Evolutionary conservation across 2,888 invertebrate species (phyloP).

Genomic region (Ptilodon capucinus): DNA sequence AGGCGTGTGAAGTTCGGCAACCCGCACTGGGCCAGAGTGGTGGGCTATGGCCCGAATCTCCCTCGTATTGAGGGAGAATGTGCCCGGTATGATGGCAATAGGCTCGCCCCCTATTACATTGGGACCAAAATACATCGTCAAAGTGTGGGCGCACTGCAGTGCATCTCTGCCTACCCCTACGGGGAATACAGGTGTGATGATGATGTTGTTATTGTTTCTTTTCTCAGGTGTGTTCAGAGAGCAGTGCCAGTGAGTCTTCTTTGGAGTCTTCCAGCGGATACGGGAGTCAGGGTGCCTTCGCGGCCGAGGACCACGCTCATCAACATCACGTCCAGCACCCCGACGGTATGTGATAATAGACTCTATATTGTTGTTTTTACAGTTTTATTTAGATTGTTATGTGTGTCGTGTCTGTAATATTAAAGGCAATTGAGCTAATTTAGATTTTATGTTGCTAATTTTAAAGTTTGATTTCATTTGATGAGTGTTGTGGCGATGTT

Average conservation of each 20-base stretch:
- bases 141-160: no score
- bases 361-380: conserved; percentile 3
- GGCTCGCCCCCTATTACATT: no score
- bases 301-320: conserved; percentile 77
- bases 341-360: conserved; percentile 67
- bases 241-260: conserved; percentile 88
- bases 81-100: no score
- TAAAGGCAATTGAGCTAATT: conserved; percentile 1
- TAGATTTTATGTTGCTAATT: conserved; percentile 6
- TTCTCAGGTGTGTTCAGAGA: conserved; percentile 75
- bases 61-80: no score
- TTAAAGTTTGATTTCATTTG: not conserved
- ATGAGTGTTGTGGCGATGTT: conserved; percentile 1
- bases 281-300: conserved; percentile 89
- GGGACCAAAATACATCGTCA: no score
- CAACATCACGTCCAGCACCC: conserved; percentile 65
- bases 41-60: no score
- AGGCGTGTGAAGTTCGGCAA: no score
- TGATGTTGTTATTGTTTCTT: conserved; percentile 6
- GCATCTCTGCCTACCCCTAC: no score
- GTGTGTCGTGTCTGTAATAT: not conserved
- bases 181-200: no score
- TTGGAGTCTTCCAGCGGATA: conserved; percentile 90
- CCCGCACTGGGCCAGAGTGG: no score
- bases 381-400: conserved; percentile 9